Evolutionary conservation across 2,113 vertebrate species (phyloP), one percentile per base, ranked within the genome.

Genomic region (Naja naja): DNA sequence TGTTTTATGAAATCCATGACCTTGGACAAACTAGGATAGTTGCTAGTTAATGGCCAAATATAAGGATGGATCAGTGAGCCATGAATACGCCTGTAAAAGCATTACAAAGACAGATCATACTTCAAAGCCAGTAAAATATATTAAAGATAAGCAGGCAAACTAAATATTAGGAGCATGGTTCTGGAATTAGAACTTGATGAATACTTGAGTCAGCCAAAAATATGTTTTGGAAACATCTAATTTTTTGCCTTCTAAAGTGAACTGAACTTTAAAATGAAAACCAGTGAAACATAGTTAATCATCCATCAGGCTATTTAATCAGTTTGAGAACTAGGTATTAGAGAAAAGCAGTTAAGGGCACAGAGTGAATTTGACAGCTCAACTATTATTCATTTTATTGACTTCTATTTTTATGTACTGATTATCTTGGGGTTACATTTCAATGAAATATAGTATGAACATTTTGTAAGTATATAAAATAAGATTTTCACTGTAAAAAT

Each of bases 21-120:
- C 94, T 94, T 92, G 85, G 93, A 74, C 55, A 93, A 93, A 43
- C 47, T 93, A 85, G 55, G 11, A 89, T 93, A 93, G 91, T 92
- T 91, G 6, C 25, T 14, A 87, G 52, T 64, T 94, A 39, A 5
- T 92, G 69, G n/a, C 87, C 92, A 81, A 88, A 45, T 81, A 55
- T 23, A 22, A 55, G 88, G 93, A 30, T 1, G 81, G 90, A 60
- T 54, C n/a, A 85, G 30, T 27, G 25, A 34, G 87, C 88, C 43
- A 88, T 45, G 87, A 89, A 89, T 92, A 89, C 56, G 20, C 23
- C 47, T 9, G 12, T n/a, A 54, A 64, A 92, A 92, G 34, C 18
- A 60, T 53, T 88, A 92, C 85, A 88, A 89, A 89, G 60, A 54
- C 20, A 88, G 87, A 74, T 7, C 4, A 20, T 23, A 47, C 45